These are phyloP conservation scores for Chanos chanos DNA, from an alignment of 2,797 vertebrate species.

Conservation along the genomic window DNA sequence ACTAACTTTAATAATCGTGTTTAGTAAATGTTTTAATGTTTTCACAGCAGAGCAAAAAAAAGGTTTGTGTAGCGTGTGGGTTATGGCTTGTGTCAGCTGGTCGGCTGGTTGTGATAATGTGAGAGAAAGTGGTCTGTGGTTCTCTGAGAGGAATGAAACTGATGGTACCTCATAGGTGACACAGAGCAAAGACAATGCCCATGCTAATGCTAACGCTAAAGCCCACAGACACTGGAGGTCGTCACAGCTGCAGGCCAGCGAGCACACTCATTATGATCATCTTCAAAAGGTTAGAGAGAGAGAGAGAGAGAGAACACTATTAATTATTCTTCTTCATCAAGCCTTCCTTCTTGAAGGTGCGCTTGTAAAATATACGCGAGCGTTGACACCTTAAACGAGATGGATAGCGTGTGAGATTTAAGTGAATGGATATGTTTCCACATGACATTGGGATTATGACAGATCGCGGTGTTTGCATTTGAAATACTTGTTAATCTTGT, in stretches of 20 bases:
- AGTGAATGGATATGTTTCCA: no score
- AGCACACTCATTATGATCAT: slow-evolving; percentile 65
- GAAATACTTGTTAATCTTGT: no score
- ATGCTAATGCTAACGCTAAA: slow-evolving; percentile 31
- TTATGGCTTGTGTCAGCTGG: no score
- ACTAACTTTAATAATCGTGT: no score
- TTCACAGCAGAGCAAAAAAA: no score
- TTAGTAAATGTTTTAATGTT: no score
- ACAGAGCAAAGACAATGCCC: slow-evolving; percentile 40
- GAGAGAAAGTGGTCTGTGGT: slow-evolving; percentile 8
- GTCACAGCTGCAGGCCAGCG: slow-evolving; percentile 68
- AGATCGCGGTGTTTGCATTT: no score
- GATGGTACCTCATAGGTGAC: slow-evolving; percentile 35
- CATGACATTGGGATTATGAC: no score
- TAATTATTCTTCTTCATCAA: slow-evolving; percentile 70
- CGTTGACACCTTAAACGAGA: slow-evolving; percentile 3
- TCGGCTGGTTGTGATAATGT: no score
- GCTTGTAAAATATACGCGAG: not conserved
- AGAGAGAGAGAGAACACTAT: slow-evolving; percentile 47
- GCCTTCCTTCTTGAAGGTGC: slow-evolving; percentile 10
- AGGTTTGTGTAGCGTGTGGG: no score
- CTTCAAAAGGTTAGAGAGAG: slow-evolving; percentile 61
- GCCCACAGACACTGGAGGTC: slow-evolving; percentile 36
- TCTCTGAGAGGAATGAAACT: not conserved
- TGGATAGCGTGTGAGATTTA: no score